Percentiles rank a stretch among this genome's conserved stretches.
phyloP scores from a whole-genome alignment of 2,888 invertebrate genomes.

The Diogma glabrata region DNA sequence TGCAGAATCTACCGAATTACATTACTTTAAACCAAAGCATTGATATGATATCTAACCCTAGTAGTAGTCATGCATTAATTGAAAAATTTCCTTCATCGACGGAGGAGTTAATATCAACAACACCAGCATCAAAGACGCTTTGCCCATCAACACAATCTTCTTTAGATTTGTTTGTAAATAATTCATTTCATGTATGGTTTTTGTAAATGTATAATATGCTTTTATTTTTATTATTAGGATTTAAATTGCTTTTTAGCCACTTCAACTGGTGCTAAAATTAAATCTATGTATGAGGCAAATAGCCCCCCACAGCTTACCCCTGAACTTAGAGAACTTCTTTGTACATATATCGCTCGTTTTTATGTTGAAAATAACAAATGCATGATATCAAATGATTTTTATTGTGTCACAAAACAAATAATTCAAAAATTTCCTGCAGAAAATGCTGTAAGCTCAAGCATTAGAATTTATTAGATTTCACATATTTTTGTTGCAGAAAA shows the following conservation, averaged over 20 bases:
- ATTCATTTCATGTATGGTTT: not conserved
- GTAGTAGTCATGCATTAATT: not conserved
- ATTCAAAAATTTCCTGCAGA: not conserved
- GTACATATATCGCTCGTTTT: not conserved
- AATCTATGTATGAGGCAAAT: not conserved
- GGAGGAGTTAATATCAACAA: no score
- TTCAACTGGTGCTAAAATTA: not conserved
- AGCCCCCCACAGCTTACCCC: not conserved
- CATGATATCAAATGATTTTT: not conserved
- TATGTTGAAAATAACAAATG: not conserved
- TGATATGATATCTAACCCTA: not conserved
- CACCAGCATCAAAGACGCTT: no score
- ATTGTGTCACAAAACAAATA: not conserved
- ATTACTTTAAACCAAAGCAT: not conserved
- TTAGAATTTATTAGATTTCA: no score
- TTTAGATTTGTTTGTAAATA: no score
- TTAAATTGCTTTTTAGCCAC: not conserved
- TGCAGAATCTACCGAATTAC: not conserved
- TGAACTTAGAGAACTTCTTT: not conserved
- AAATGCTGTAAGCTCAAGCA: not conserved
- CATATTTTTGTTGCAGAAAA: no score
- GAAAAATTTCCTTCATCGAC: not conserved
- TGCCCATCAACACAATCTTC: no score
- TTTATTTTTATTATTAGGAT: not conserved
- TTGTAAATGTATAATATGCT: not conserved